phyloP scores from a whole-genome alignment of 2,797 vertebrate genomes.

The Scyliorhinus canicula region DNA sequence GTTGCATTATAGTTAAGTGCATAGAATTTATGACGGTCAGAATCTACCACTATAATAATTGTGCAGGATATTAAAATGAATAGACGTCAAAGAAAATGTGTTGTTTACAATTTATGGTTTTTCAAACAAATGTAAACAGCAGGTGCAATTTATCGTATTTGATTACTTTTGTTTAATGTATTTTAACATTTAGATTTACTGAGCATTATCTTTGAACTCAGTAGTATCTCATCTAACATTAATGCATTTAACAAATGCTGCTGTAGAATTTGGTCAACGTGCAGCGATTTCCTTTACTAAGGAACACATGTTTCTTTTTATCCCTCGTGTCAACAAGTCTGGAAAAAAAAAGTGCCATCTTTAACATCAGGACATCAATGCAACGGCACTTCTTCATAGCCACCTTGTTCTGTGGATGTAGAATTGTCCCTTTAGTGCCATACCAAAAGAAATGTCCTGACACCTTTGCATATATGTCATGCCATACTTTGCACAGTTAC shows the following conservation, averaged over 20 bases:
- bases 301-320: neutral
- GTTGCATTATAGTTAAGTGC: neutral
- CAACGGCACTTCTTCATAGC: neutral
- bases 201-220: neutral
- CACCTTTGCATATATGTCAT: neutral
- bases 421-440: no score
- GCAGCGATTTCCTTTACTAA: no score
- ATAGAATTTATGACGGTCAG: neutral
- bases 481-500: neutral
- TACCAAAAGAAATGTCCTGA: neutral
- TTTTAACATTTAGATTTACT: neutral
- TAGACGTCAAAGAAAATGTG: neutral
- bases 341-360: neutral
- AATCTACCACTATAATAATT: neutral
- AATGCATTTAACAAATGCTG: neutral
- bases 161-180: neutral
- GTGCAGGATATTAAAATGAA: neutral
- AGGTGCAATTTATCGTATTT: neutral
- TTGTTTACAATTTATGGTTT: neutral
- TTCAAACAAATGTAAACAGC: neutral
- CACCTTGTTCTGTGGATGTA: neutral
- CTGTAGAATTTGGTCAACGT: no score
- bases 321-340: neutral
- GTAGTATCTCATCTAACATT: neutral
- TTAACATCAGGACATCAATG: neutral